Conservation (phyloP, 2,888 invertebrate species). For the Sarcophaga rosellei region DNA sequence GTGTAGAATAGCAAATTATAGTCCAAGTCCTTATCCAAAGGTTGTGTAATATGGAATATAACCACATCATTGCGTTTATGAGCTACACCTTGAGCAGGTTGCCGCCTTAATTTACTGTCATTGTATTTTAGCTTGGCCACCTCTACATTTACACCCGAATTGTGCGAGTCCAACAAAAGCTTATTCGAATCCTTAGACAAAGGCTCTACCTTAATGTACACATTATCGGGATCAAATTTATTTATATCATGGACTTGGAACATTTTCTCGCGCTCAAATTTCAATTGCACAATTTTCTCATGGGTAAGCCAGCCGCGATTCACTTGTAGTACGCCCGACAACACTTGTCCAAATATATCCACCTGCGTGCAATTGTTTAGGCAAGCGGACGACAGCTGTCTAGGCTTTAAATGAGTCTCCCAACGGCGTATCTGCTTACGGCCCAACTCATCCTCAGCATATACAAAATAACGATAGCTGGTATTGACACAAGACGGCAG, state of each 20-base stretch:
- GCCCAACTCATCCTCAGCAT: slow-evolving; percentile 75
- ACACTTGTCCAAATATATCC: slow-evolving; percentile 61
- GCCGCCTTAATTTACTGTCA: slow-evolving; percentile 74
- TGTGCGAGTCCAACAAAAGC: slow-evolving; percentile 24
- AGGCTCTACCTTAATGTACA: slow-evolving; percentile 82
- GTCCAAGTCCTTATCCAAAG: slow-evolving; percentile 71
- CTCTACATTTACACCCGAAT: slow-evolving; percentile 73
- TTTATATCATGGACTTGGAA: slow-evolving; percentile 81
- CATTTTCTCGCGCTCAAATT: slow-evolving; percentile 88
- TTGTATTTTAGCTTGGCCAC: slow-evolving; percentile 76
- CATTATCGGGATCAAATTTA: slow-evolving; percentile 82
- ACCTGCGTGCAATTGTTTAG: slow-evolving; percentile 3
- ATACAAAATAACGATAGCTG: slow-evolving; percentile 78
- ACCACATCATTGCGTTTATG: slow-evolving; percentile 76
- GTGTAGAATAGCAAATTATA: slow-evolving; percentile 72
- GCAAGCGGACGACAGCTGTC: slow-evolving; percentile 67
- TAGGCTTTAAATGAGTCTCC: slow-evolving; percentile 83
- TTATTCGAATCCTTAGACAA: slow-evolving; percentile 66
- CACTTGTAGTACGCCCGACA: slow-evolving; percentile 78
- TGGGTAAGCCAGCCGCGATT: slow-evolving; percentile 92
- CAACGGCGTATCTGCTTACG: slow-evolving; percentile 79
- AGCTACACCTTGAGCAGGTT: slow-evolving; percentile 73
- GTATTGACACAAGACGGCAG: slow-evolving; percentile 83
- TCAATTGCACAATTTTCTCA: slow-evolving; percentile 89
- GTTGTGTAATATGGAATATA: slow-evolving; percentile 77